Conservation (phyloP, 1,140 invertebrate species). For the Saccostrea cuccullata region DNA sequence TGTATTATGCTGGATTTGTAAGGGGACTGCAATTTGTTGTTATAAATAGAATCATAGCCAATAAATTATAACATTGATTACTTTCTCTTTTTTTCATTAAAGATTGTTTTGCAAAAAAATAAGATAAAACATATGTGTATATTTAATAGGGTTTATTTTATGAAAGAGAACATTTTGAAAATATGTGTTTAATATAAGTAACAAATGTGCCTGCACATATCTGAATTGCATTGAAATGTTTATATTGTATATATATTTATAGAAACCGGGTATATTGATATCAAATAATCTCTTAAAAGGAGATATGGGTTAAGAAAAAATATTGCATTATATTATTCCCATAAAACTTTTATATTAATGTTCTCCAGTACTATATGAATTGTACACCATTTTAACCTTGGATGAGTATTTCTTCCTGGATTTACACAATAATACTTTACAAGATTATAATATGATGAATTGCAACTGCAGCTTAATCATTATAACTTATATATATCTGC, state of each 20-base stretch:
- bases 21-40: background rate
- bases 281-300: background rate
- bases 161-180: background rate
- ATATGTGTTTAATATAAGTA: background rate
- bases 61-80: background rate
- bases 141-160: background rate
- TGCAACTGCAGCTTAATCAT: no score
- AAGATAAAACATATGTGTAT: background rate
- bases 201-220: background rate
- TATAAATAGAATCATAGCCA: conserved; percentile 1
- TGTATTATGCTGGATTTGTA: conserved; percentile 10
- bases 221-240: background rate
- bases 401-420: no score
- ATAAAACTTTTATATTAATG: no score
- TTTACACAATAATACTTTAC: no score
- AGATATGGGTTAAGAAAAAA: background rate
- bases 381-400: no score
- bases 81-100: background rate
- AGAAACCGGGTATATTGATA: background rate
- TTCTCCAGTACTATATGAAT: no score
- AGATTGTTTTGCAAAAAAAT: background rate
- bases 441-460: no score
- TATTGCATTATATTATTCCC: background rate
- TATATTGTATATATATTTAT: background rate
- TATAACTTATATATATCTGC: no score